Percentiles rank a stretch among this genome's conserved stretches.
Conservation (phyloP, 2,113 vertebrate species). For the Scopus umbretta region DNA sequence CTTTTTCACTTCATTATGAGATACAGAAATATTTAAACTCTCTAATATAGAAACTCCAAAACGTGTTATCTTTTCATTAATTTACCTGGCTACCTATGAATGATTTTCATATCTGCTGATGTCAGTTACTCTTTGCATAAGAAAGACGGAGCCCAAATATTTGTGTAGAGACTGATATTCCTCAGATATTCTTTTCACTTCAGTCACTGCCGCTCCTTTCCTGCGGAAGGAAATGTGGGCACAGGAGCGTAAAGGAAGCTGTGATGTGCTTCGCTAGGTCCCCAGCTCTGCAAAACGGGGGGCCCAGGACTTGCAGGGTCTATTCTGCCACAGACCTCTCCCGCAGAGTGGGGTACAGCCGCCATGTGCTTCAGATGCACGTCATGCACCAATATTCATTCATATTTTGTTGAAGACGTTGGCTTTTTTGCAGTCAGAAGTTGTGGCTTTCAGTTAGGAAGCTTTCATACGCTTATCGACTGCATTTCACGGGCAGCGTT, state of each 20-base stretch:
- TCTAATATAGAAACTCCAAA: background rate
- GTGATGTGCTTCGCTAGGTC: background rate
- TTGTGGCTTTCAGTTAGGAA: constrained; percentile 1
- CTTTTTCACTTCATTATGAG: background rate
- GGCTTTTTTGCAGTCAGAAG: background rate
- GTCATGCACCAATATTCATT: background rate
- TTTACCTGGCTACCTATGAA: background rate
- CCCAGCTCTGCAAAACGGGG: background rate
- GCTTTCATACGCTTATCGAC: background rate
- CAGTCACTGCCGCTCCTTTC: background rate
- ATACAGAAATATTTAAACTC: background rate
- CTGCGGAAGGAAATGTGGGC: background rate
- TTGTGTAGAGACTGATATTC: background rate
- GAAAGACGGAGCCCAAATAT: background rate
- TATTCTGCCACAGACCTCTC: background rate
- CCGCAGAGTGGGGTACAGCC: rapidly evolving
- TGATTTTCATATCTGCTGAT: background rate
- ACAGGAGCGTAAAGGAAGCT: background rate
- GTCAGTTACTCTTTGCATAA: background rate
- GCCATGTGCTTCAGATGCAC: background rate
- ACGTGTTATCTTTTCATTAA: background rate
- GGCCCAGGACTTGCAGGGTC: background rate
- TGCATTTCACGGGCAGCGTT: background rate
- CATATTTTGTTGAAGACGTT: background rate
- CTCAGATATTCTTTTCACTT: background rate